These are phyloP conservation scores for Tiaroga cobitis DNA, from an alignment of 2,797 vertebrate genomes.

Conservation along the genomic window DNA sequence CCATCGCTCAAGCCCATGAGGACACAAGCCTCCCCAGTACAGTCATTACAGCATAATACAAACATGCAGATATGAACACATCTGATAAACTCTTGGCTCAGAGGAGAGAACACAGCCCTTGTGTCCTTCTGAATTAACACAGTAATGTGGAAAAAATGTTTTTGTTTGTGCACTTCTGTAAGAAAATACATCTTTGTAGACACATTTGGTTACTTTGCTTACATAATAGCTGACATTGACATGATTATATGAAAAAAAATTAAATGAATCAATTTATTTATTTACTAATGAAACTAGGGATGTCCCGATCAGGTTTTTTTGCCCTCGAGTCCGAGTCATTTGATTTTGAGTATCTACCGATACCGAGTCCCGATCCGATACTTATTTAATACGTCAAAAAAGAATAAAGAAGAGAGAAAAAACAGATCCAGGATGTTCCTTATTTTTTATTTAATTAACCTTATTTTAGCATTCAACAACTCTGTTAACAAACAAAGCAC, in stretches of 20 bases:
- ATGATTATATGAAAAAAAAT: not conserved
- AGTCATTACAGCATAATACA: slow-evolving; percentile 46
- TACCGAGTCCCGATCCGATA: too few relatives aligned
- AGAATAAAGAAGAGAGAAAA: too few relatives aligned
- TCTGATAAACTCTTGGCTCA: slow-evolving; percentile 27
- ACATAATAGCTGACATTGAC: not conserved
- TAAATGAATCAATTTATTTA: not conserved
- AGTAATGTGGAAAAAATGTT: not conserved
- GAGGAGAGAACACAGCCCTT: not conserved
- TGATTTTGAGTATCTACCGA: too few relatives aligned
- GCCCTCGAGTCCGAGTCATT: too few relatives aligned
- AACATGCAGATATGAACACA: slow-evolving; percentile 47
- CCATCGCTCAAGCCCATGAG: slow-evolving; percentile 35
- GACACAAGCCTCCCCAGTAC: slow-evolving; percentile 38
- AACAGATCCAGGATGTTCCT: too few relatives aligned
- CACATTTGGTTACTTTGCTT: not conserved
- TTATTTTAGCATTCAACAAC: too few relatives aligned
- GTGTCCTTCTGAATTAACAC: not conserved
- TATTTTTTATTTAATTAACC: too few relatives aligned
- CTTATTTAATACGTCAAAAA: too few relatives aligned
- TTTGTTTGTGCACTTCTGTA: not conserved
- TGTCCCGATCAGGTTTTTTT: too few relatives aligned
- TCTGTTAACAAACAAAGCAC: too few relatives aligned
- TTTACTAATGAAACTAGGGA: too few relatives aligned
- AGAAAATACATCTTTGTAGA: not conserved